Evolutionary conservation across 2,888 invertebrate genomes (phyloP).

Genomic region (Syrphus vitripennis): DNA sequence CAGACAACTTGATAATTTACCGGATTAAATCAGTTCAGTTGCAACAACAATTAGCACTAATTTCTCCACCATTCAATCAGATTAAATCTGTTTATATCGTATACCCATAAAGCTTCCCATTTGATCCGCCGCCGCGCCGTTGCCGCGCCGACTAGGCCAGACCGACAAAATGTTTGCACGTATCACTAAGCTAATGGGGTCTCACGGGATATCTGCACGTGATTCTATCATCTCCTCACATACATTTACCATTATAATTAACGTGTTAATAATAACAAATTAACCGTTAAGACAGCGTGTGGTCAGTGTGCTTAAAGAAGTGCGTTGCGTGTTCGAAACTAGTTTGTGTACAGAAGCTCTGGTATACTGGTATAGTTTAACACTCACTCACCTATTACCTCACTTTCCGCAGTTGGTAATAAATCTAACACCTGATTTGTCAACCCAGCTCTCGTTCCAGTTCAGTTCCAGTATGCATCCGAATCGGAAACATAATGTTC

Average conservation of each 20-base stretch:
- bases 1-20: conserved; percentile 3
- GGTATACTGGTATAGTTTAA: neutral
- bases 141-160: neutral
- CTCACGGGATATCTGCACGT: conserved; percentile 18
- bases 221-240: conserved; percentile 10
- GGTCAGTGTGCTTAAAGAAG: neutral
- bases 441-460: conserved; percentile 5
- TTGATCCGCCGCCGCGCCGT: conserved; percentile 21
- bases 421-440: conserved; percentile 55
- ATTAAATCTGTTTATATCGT: conserved; percentile 6
- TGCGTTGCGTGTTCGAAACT: conserved; percentile 7
- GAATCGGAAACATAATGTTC: conserved; percentile 14
- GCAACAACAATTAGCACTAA: conserved; percentile 31
- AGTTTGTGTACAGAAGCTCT: conserved; percentile 18
- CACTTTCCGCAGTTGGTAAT: conserved; percentile 46
- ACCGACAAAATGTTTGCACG: conserved; percentile 19
- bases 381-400: conserved; percentile 55
- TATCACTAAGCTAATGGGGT: neutral
- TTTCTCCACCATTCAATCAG: conserved; percentile 21
- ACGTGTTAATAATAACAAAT: conserved; percentile 53
- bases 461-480: conserved; percentile 3
- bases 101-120: neutral
- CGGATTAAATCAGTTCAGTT: conserved; percentile 40
- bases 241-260: conserved; percentile 34
- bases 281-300: conserved; percentile 49